These are phyloP conservation scores for Cheumatopsyche charites DNA, from an alignment of 1,140 invertebrate species.

Conservation along the genomic window DNA sequence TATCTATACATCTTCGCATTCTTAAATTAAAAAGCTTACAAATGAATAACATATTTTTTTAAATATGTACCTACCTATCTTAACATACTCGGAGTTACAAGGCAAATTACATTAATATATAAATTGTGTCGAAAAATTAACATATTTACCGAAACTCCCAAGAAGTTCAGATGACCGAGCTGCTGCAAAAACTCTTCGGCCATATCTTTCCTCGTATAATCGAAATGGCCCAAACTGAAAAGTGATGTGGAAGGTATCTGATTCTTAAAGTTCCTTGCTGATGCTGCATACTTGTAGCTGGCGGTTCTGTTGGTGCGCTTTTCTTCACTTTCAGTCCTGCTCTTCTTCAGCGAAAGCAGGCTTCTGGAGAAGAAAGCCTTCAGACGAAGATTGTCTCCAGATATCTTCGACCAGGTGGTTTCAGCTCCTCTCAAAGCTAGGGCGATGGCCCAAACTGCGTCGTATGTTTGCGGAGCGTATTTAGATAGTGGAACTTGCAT, in stretches of 20 bases:
- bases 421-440: slow-evolving; percentile 68
- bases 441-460: slow-evolving; percentile 88
- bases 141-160: slow-evolving; percentile 81
- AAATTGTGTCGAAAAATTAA: not conserved
- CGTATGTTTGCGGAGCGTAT: slow-evolving; percentile 81
- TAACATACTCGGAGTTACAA: too few species aligned
- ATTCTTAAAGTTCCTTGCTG: slow-evolving; percentile 45
- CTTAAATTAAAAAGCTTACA: not conserved
- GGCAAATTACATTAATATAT: not conserved
- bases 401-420: slow-evolving; percentile 50
- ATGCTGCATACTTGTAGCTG: slow-evolving; percentile 36
- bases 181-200: slow-evolving; percentile 70
- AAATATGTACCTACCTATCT: not conserved
- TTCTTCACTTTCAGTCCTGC: not conserved
- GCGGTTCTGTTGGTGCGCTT: slow-evolving; percentile 40
- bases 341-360: slow-evolving; percentile 41
- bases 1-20: too few species aligned
- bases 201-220: slow-evolving; percentile 73
- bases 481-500: slow-evolving; percentile 65
- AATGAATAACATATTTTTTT: slow-evolving; percentile 3
- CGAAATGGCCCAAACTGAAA: slow-evolving; percentile 68
- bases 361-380: slow-evolving; percentile 31
- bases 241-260: slow-evolving; percentile 45
- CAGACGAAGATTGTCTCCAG: not conserved
- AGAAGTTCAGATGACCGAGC: slow-evolving; percentile 75